phyloP scores from a whole-genome alignment of 2,113 vertebrate genomes.

The Gobio gobio region DNA sequence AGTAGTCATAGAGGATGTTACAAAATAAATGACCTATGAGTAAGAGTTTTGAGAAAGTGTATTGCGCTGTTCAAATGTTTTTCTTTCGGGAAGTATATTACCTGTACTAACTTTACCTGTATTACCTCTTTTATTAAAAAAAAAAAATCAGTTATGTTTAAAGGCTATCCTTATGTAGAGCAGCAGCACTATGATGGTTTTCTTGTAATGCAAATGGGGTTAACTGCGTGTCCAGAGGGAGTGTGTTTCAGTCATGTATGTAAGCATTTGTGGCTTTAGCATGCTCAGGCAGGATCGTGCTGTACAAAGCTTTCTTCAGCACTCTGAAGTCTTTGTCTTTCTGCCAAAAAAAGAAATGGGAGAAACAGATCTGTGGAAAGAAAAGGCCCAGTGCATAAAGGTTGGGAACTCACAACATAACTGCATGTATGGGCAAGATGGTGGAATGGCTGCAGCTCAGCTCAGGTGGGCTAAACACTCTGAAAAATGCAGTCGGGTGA shows the following conservation, averaged over 20 bases:
- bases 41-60: background rate
- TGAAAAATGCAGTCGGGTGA: slow-evolving; percentile 79
- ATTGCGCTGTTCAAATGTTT: background rate
- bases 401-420: slow-evolving; percentile 66
- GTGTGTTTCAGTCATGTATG: slow-evolving; percentile 34
- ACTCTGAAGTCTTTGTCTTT: slow-evolving; percentile 71
- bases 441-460: slow-evolving; percentile 73
- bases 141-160: background rate
- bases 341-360: slow-evolving; percentile 61
- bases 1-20: background rate
- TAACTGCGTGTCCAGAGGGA: slow-evolving; percentile 23
- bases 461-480: slow-evolving; percentile 73
- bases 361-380: slow-evolving; percentile 37
- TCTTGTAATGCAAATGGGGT: slow-evolving; percentile 12
- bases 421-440: slow-evolving; percentile 76
- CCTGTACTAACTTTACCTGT: background rate
- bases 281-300: slow-evolving; percentile 63
- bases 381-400: slow-evolving; percentile 64
- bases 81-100: background rate
- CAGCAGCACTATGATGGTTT: background rate
- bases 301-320: slow-evolving; percentile 61
- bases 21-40: background rate
- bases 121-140: background rate
- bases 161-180: background rate
- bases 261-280: slow-evolving; percentile 45